Conservation (phyloP, 2,888 invertebrate genomes). For the Dugesia japonica region DNA sequence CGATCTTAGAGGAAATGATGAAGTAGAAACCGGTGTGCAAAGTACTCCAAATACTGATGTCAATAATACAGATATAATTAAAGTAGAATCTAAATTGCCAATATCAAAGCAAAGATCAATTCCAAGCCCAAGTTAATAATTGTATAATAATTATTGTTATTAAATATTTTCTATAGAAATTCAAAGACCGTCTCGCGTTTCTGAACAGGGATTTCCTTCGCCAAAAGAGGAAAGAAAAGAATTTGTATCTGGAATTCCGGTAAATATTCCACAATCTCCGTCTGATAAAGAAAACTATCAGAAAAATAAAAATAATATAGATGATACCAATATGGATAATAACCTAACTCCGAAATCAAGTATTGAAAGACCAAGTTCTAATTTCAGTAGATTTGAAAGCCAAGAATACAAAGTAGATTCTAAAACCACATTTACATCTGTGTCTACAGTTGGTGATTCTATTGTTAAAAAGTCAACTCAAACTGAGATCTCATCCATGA, state of each 20-base stretch:
- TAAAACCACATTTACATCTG: background rate
- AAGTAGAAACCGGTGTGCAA: too few relatives aligned
- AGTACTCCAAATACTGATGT: too few relatives aligned
- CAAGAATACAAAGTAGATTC: background rate
- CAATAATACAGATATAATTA: background rate
- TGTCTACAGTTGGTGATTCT: background rate
- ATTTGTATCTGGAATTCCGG: background rate
- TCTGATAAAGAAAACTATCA: background rate
- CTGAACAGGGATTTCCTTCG: background rate
- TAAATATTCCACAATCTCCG: background rate
- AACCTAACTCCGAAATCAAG: background rate
- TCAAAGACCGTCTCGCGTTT: background rate
- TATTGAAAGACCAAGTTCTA: background rate
- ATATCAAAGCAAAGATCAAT: background rate
- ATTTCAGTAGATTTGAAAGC: background rate
- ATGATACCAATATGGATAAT: background rate
- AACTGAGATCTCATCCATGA: slow-evolving; percentile 10
- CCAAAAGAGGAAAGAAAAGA: background rate
- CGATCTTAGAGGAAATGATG: too few relatives aligned
- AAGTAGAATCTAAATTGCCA: background rate
- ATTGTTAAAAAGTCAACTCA: background rate
- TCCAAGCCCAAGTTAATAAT: background rate
- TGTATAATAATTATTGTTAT: too few relatives aligned
- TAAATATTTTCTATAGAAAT: too few relatives aligned
- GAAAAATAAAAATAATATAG: background rate